A percentile compares a stretch with the other conserved stretches of the same genome.
Conservation (phyloP, 2,888 invertebrate species). For the Dinocampus coccinellae region DNA sequence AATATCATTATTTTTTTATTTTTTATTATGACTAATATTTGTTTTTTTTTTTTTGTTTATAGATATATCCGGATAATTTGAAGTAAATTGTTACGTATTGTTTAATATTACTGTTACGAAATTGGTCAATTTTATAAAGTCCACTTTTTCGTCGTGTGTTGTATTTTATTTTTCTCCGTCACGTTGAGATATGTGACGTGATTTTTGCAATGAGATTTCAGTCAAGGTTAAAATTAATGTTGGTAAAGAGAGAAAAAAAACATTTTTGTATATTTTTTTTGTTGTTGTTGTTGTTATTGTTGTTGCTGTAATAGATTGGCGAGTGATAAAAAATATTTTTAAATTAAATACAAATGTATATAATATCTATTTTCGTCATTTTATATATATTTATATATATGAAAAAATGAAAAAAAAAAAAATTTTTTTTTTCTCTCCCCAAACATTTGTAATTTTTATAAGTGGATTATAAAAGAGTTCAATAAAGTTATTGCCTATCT, state of each 20-base stretch:
- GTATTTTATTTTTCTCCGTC: neutral
- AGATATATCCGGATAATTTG: neutral
- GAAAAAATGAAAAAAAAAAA: no score
- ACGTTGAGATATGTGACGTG: constrained; percentile 9
- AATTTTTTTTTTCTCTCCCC: no score
- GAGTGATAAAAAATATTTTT: neutral
- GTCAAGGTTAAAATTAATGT: neutral
- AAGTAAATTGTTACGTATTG: neutral
- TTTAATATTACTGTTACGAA: no score
- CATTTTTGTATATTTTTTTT: neutral
- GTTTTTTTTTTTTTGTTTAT: neutral
- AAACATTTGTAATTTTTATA: neutral
- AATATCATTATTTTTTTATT: neutral
- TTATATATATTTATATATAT: no score
- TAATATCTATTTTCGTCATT: no score
- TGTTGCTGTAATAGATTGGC: no score
- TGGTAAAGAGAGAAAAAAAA: neutral
- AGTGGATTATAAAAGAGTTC: neutral
- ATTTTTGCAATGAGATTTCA: constrained; percentile 16
- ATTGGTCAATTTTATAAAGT: neutral
- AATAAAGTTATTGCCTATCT: neutral
- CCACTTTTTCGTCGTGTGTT: no score
- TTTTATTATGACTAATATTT: neutral
- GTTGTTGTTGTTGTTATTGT: no score
- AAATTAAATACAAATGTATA: no score